A percentile compares a stretch with the other conserved stretches of the same genome.
These are phyloP conservation scores for Lypha dubia DNA, from an alignment of 2,888 invertebrate genomes.

Conservation along the genomic window DNA sequence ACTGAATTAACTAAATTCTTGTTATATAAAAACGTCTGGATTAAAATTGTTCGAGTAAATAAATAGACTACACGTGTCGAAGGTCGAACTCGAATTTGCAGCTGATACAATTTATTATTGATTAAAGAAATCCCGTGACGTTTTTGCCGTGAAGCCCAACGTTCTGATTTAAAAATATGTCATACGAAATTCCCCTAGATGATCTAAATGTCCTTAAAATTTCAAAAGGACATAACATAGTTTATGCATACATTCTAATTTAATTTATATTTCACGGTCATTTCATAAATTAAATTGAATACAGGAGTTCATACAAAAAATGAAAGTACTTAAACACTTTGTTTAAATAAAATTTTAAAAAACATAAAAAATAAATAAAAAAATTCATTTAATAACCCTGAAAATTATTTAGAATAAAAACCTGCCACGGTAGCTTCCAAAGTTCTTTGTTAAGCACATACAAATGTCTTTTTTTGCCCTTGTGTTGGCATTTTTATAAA, in stretches of 20 bases:
- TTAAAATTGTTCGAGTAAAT: no score
- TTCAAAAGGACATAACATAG: not conserved
- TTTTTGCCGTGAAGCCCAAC: no score
- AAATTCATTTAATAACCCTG: conserved; percentile 52
- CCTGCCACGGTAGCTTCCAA: conserved; percentile 5
- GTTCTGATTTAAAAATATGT: not conserved
- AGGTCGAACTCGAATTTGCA: no score
- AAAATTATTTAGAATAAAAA: conserved; percentile 24
- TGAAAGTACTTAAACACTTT: not conserved
- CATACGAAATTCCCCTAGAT: not conserved
- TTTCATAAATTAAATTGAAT: conserved; percentile 7
- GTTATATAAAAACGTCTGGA: no score
- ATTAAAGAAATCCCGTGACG: no score
- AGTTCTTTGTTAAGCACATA: conserved; percentile 20
- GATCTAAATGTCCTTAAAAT: not conserved
- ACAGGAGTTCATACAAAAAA: not conserved
- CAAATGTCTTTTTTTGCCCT: not conserved
- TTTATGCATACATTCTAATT: no score
- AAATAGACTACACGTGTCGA: no score
- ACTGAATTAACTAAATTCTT: no score
- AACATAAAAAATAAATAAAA: conserved; percentile 29
- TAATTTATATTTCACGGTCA: conserved; percentile 2
- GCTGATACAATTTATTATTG: no score
- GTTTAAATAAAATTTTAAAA: conserved; percentile 6
- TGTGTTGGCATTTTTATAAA: not conserved